Evolutionary conservation across 2,888 invertebrate genomes (phyloP), one percentile per base, ranked within the genome.

Genomic region (Morpho deidamia): DNA sequence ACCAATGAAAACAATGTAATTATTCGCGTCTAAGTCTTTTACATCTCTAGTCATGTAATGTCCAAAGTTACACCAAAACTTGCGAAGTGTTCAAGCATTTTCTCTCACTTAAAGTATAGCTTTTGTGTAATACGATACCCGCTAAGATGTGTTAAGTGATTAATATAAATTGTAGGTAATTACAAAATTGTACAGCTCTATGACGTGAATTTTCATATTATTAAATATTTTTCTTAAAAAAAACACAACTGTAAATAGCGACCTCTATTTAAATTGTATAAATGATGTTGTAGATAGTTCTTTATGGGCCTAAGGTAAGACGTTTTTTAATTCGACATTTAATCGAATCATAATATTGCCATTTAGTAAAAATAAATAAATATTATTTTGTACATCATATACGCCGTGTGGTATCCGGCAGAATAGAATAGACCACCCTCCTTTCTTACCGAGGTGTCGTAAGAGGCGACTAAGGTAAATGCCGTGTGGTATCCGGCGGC

Each of bases 211-310:
- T 74, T 62, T 67, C 62, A 68, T 23, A 23, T 23, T 23, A 23
- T 61, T 62, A 69, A 71, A 69, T 78, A 77, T 80, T 80, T 82
- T 82, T 80, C 74, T 71, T 73, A 75, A 61, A 51, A 50, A 39
- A 39, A n/a, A n/a, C n/a, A 48, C 40, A 7, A 49, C 41, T 76
- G 74, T 81, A 77, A 68, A 75, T 75, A 75, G 65, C 62, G 56
- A 61, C 62, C 59, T 71, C 69, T 77, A 72, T 72, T 72, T 60
- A 71, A 72, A 72, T 61, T 76, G 74, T 78, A 75, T 72, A 75
- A 70, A 71, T 51, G 46, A 42, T 51, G 55, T 56, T 62, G 61
- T 72, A 71, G 67, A 58, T 73, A 74, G 58, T 51, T 44, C 32
- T 53, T 48, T 51, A 44, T 51, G 57, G 67, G 64, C 65, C 64